A percentile compares a stretch with the other conserved stretches of the same genome.
phyloP scores from a whole-genome alignment of 1,140 invertebrate species.

The Steinernema khuongi region DNA sequence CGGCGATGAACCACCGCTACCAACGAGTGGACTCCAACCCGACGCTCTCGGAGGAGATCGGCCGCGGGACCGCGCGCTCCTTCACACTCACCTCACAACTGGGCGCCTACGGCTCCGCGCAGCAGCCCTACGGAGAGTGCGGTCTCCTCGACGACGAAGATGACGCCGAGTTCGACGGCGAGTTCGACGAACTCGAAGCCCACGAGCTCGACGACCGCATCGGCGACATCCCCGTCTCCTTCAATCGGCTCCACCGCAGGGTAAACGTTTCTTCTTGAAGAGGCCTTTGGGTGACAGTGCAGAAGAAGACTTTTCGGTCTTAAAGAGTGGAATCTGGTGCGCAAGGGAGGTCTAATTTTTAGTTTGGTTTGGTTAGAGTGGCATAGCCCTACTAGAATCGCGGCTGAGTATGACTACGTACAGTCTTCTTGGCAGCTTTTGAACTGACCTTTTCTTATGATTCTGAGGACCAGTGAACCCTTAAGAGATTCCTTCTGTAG shows the following conservation, averaged over 20 bases:
- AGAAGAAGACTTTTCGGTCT: no score
- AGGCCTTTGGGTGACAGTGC: no score
- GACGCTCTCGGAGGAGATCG: constrained; percentile 4
- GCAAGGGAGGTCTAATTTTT: constrained; percentile 18
- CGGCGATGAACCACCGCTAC: constrained; percentile 8
- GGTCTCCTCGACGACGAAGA: constrained; percentile 25
- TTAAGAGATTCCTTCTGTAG: no score
- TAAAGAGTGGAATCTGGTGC: no score
- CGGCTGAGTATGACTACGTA: neutral
- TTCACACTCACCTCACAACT: constrained; percentile 12
- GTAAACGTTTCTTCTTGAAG: constrained; percentile 19
- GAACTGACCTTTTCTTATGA: no score
- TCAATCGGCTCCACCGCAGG: constrained; percentile 43
- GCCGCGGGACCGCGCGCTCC: neutral
- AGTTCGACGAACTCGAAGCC: constrained; percentile 45
- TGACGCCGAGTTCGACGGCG: constrained; percentile 23
- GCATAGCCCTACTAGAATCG: neutral
- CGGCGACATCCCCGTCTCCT: constrained; percentile 46
- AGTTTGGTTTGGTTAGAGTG: constrained; percentile 16
- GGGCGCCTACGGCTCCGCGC: neutral
- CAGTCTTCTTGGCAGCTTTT: neutral
- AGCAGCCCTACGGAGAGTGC: constrained; percentile 19
- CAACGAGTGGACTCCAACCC: constrained; percentile 9
- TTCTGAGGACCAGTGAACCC: no score
- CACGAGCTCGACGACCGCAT: constrained; percentile 52